phyloP scores from a whole-genome alignment of 1,140 invertebrate genomes.

The Sarcophaga bullata region DNA sequence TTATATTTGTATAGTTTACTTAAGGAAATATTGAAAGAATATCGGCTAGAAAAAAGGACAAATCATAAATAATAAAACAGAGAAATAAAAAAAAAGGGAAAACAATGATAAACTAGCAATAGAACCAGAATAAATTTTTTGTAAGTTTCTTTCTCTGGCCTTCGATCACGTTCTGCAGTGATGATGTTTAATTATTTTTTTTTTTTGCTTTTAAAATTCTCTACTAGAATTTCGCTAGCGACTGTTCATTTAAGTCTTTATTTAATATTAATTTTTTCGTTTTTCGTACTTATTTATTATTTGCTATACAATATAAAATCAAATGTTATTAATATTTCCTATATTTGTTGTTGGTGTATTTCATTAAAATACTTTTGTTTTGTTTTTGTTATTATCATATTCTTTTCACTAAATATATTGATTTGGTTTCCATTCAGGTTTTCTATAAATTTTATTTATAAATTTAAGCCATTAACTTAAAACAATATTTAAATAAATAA shows the following conservation, averaged over 20 bases:
- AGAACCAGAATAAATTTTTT: too few species aligned
- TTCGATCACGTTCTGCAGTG: background rate
- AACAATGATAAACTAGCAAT: too few species aligned
- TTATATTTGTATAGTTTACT: too few species aligned
- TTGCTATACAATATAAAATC: too few species aligned
- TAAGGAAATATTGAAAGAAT: too few species aligned
- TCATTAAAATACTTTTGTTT: background rate
- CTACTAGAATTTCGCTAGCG: background rate
- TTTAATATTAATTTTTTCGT: background rate
- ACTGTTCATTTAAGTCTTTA: slow-evolving; percentile 5
- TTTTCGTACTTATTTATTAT: too few species aligned
- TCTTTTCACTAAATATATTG: slow-evolving; percentile 63
- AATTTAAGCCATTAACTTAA: slow-evolving; percentile 5
- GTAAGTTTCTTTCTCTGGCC: too few species aligned
- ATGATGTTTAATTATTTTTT: background rate
- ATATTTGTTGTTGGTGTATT: too few species aligned
- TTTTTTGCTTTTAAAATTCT: background rate
- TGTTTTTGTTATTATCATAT: slow-evolving; percentile 46
- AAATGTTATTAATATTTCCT: too few species aligned
- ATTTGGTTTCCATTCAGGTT: slow-evolving; percentile 77
- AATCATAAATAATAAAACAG: background rate
- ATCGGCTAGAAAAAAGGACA: background rate
- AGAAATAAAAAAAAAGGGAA: background rate
- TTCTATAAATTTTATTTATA: background rate
- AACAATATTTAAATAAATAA: background rate